Percentiles rank a stretch among this genome's conserved stretches.
Conservation (phyloP, 1,140 invertebrate species). For the Tigriopus japonicus region DNA sequence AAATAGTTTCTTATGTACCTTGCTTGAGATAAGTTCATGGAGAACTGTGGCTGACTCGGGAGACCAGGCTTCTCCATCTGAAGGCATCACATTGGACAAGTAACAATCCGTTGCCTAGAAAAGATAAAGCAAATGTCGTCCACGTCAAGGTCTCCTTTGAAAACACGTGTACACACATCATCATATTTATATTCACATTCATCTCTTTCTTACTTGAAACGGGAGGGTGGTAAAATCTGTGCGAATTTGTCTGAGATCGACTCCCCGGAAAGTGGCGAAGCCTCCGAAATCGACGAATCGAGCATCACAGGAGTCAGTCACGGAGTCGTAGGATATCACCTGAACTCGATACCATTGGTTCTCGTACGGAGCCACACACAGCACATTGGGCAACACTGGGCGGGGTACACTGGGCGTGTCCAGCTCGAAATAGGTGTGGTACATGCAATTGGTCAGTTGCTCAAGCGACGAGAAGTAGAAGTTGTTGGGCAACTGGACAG, state of each 20-base stretch:
- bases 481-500: constrained; percentile 81
- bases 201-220: constrained; percentile 41
- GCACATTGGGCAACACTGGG: constrained; percentile 31
- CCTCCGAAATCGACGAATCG: constrained; percentile 87
- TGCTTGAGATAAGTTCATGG: neutral
- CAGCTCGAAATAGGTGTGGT: constrained; percentile 26
- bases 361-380: constrained; percentile 56
- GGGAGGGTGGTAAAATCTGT: constrained; percentile 78
- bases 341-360: constrained; percentile 73
- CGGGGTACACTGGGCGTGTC: constrained; percentile 31
- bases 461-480: constrained; percentile 63
- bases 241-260: constrained; percentile 59
- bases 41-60: neutral
- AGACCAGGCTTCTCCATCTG: constrained; percentile 38
- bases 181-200: neutral
- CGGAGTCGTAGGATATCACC: constrained; percentile 41
- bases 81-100: constrained; percentile 64
- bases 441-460: constrained; percentile 44
- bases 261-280: constrained; percentile 51
- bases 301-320: constrained; percentile 49
- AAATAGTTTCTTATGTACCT: neutral
- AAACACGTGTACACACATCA: neutral
- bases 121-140: neutral
- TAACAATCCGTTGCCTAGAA: constrained; percentile 62
- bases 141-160: too few relatives aligned